A percentile compares a stretch with the other conserved stretches of the same genome.
Conservation (phyloP, 2,888 invertebrate species). For the Ecliptopera silaceata region DNA sequence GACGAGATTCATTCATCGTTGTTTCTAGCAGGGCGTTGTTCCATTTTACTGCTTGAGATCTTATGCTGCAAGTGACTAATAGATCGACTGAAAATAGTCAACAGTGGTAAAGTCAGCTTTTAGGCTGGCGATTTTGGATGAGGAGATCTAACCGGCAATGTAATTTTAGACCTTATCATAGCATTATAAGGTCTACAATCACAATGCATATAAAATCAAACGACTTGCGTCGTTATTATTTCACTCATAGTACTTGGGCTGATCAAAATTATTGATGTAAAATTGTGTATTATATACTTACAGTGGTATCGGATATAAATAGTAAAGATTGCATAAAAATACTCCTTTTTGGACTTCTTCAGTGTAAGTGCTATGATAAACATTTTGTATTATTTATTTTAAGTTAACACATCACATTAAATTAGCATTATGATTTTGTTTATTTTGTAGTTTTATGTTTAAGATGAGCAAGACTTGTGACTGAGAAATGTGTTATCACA, state of each 20-base stretch:
- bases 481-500: slow-evolving; percentile 6
- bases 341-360: slow-evolving; percentile 39
- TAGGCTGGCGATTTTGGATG: slow-evolving; percentile 11
- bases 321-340: slow-evolving; percentile 29
- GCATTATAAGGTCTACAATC: slow-evolving; percentile 29
- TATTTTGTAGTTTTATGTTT: slow-evolving; percentile 11
- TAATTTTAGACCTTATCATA: slow-evolving; percentile 28
- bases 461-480: slow-evolving; percentile 8
- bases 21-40: slow-evolving; percentile 20
- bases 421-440: slow-evolving; percentile 26
- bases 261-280: slow-evolving; percentile 47
- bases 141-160: slow-evolving; percentile 28
- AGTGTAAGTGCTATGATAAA: slow-evolving; percentile 53
- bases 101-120: slow-evolving; percentile 22
- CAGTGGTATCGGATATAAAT: slow-evolving; percentile 36
- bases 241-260: slow-evolving; percentile 53
- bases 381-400: slow-evolving; percentile 34
- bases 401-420: slow-evolving; percentile 31
- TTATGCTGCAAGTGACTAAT: slow-evolving; percentile 11
- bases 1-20: not conserved
- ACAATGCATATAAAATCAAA: slow-evolving; percentile 17
- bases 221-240: slow-evolving; percentile 19
- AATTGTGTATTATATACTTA: slow-evolving; percentile 38
- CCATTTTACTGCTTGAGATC: slow-evolving; percentile 13
- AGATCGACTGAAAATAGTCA: slow-evolving; percentile 23